Conservation (phyloP, 2,797 vertebrate genomes). For the Holocentrus rufus region DNA sequence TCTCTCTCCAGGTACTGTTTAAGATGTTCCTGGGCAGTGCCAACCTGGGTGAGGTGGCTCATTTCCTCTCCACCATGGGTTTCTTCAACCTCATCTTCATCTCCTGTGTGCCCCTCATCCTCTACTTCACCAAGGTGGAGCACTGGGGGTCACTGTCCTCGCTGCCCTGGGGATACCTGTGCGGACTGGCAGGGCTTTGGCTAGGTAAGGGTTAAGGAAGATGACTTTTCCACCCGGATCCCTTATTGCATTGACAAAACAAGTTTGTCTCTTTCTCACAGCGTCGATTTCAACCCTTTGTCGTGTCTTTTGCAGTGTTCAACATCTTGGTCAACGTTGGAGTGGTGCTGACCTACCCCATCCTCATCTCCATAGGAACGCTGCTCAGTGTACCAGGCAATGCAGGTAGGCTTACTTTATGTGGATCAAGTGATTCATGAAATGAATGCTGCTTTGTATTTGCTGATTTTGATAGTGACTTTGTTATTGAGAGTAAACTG, state of each 20-base stretch:
- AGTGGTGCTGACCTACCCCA: conserved; percentile 95
- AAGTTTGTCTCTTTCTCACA: not conserved
- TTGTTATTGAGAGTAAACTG: conserved; percentile 26
- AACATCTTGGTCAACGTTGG: conserved; percentile 97
- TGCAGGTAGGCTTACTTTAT: conserved; percentile 84
- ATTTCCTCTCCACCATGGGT: conserved; percentile 97
- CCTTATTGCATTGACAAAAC: not conserved
- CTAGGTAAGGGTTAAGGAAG: conserved; percentile 84
- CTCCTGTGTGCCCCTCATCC: conserved; percentile 93
- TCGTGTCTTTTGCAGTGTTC: conserved; percentile 84
- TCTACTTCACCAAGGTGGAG: conserved; percentile 97
- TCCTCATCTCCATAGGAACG: conserved; percentile 98
- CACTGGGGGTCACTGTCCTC: conserved; percentile 95
- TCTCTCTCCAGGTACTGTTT: conserved; percentile 89
- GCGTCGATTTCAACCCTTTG: not conserved
- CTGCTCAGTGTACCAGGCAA: conserved; percentile 98
- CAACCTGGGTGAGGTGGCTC: conserved; percentile 94
- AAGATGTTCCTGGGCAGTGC: conserved; percentile 99
- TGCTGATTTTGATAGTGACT: conserved; percentile 1
- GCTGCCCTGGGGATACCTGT: conserved; percentile 96
- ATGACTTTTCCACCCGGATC: not conserved
- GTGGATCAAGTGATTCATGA: not conserved
- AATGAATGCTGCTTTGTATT: conserved; percentile 2
- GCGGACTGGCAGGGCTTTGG: conserved; percentile 95
- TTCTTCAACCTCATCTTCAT: conserved; percentile 99